Evolutionary conservation across 2,113 vertebrate genomes (phyloP).

Genomic region (Etheostoma spectabile): DNA sequence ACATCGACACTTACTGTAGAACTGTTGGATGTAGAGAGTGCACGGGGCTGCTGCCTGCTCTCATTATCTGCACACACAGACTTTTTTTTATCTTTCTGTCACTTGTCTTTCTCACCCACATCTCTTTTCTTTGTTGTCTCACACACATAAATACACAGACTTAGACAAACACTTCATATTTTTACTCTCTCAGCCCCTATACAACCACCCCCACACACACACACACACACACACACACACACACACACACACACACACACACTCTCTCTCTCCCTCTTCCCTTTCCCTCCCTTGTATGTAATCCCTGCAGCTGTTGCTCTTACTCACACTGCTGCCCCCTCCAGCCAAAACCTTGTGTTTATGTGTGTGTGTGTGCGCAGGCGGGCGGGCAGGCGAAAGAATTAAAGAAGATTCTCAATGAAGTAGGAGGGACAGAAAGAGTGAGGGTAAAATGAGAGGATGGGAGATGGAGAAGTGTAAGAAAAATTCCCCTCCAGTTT

Average conservation of each 20-base stretch:
- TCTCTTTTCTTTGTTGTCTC: constrained; percentile 1
- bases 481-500: constrained; percentile 48
- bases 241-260: constrained; percentile 36
- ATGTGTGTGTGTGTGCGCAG: neutral
- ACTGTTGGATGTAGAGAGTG: neutral
- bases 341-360: constrained; percentile 62
- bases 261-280: too few relatives aligned
- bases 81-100: constrained; percentile 8
- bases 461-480: constrained; percentile 37
- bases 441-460: constrained; percentile 62
- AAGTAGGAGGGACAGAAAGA: constrained; percentile 23
- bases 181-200: constrained; percentile 25
- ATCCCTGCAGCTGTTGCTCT: constrained; percentile 80
- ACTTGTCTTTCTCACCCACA: constrained; percentile 25
- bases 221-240: constrained; percentile 18
- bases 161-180: constrained; percentile 18
- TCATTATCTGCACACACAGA: constrained; percentile 3
- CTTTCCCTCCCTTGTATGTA: constrained; percentile 65
- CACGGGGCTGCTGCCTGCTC: constrained; percentile 16
- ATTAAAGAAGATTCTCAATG: constrained; percentile 37
- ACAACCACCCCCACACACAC: neutral
- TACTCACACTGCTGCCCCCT: constrained; percentile 65
- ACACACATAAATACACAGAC: constrained; percentile 20
- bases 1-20: constrained; percentile 5
- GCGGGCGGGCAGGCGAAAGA: too few relatives aligned